Base-by-base conservation (phyloP, 2,113 vertebrate genomes). In the Gymnogyps californianus region DNA sequence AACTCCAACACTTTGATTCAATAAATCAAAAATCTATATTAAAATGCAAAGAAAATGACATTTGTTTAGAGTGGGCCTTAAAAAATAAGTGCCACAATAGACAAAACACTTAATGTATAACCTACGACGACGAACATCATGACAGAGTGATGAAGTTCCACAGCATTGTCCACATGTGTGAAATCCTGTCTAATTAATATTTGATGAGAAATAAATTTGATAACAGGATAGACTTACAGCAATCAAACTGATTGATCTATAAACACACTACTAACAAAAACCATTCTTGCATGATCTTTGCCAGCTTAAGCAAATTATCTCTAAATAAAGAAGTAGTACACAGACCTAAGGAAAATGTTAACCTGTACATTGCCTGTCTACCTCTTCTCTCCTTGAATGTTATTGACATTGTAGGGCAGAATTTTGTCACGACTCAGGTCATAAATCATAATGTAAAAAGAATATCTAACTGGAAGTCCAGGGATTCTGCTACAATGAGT, bases 191-290 rank as follows among this genome's bases (percentile, higher is more conserved):
- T 96, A 98, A 97, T 96, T 97, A 98, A 97, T 97, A 97, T 95
- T 90, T 97, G 91, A 98, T 95, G 81, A 97, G 91, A 98, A 98
- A 94, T 94, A 95, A 88, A 98, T 96, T 94, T 97, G 96, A 95
- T 98, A 98, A 96, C 49, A 76, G 87, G 93, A 91, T 62, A 97
- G 91, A 97, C 96, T 97, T 97, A 95, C 91, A 91, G 92, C 97
- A 98, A 98, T 97, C 97, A 97, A 98, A 97, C 97, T 71, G 95
- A 98, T 96, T 84, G 95, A 98, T 98, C 96, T 90, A 95, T 74
- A 83, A 92, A 92, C 69, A 90, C 82, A 87, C 42, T 65, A 95
- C 87, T 95, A 93, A 97, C 94, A 97, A 97, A 97, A 95, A 14
- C 20, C 71, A 93, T 79, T 92, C 93, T 96, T 10, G 1, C 13